Conservation (phyloP, 2,888 invertebrate species). For the Prosopocoilus inquinatus region DNA sequence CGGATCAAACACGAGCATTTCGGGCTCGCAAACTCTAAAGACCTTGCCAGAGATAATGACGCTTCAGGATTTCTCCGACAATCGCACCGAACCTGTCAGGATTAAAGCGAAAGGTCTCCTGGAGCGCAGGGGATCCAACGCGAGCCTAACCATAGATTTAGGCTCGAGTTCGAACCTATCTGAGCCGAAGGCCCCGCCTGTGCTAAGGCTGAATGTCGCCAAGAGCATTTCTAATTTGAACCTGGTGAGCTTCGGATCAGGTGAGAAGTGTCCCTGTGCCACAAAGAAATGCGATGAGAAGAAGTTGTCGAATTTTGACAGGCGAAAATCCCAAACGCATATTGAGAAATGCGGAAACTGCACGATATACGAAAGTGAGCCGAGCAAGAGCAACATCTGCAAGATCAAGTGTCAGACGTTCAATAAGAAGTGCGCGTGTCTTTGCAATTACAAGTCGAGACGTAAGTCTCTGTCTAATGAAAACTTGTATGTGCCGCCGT, state of each 20-base stretch:
- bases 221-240: slow-evolving; percentile 54
- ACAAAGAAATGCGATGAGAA: neutral
- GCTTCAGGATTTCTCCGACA: slow-evolving; percentile 57
- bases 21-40: slow-evolving; percentile 67
- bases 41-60: slow-evolving; percentile 71
- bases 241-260: slow-evolving; percentile 40
- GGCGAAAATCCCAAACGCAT: slow-evolving; percentile 37
- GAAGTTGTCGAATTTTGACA: slow-evolving; percentile 14
- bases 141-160: slow-evolving; percentile 83
- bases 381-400: slow-evolving; percentile 33
- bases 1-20: slow-evolving; percentile 63
- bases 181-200: slow-evolving; percentile 44
- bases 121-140: slow-evolving; percentile 86
- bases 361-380: slow-evolving; percentile 46
- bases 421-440: slow-evolving; percentile 39
- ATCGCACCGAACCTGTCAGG: slow-evolving; percentile 50
- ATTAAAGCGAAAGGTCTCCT: slow-evolving; percentile 62
- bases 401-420: slow-evolving; percentile 35
- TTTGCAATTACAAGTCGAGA: slow-evolving; percentile 37
- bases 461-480: slow-evolving; percentile 63
- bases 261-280: slow-evolving; percentile 15
- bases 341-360: slow-evolving; percentile 45
- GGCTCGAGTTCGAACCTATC: slow-evolving; percentile 52
- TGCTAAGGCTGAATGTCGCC: slow-evolving; percentile 54
- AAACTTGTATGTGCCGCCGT: slow-evolving; percentile 54